These are phyloP conservation scores for Drosophila fungiperda DNA, from an alignment of 2,888 invertebrate genomes.

Conservation along the genomic window DNA sequence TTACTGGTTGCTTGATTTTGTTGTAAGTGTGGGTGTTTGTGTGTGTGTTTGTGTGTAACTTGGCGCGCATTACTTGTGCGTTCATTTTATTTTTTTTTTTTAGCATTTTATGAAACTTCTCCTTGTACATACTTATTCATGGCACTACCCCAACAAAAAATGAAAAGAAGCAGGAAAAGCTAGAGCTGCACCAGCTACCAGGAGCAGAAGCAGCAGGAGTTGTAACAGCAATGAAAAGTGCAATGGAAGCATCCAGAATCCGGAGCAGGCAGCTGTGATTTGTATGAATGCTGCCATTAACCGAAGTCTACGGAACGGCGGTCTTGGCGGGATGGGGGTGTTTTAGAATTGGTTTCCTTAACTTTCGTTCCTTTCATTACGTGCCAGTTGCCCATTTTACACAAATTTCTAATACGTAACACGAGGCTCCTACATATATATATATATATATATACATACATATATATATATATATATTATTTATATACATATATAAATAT, in stretches of 20 bases:
- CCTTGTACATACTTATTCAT: slow-evolving; percentile 63
- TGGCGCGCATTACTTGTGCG: slow-evolving; percentile 56
- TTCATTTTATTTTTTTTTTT: slow-evolving; percentile 31
- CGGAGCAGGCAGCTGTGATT: slow-evolving; percentile 61
- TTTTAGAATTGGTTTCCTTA: slow-evolving; percentile 21
- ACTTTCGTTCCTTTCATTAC: slow-evolving; percentile 42
- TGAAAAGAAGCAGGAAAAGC: slow-evolving; percentile 8
- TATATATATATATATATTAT: background rate
- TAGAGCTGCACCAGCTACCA: slow-evolving; percentile 16
- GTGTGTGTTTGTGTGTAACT: slow-evolving; percentile 25
- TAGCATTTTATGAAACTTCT: slow-evolving; percentile 61
- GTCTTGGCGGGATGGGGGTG: background rate
- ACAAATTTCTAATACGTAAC: slow-evolving; percentile 38
- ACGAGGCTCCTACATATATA: slow-evolving; percentile 3
- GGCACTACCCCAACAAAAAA: slow-evolving; percentile 20
- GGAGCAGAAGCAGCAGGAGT: slow-evolving; percentile 23
- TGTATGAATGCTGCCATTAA: slow-evolving; percentile 75
- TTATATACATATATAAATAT: background rate
- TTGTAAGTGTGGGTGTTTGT: slow-evolving; percentile 5
- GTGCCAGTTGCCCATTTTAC: slow-evolving; percentile 33
- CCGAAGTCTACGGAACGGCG: slow-evolving; percentile 37
- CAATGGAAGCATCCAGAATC: slow-evolving; percentile 50
- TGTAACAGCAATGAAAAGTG: slow-evolving; percentile 59
- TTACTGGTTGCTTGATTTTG: slow-evolving; percentile 5
- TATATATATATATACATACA: background rate